These are phyloP conservation scores for Polydesmus complanatus DNA, from an alignment of 2,888 invertebrate species.

Conservation along the genomic window DNA sequence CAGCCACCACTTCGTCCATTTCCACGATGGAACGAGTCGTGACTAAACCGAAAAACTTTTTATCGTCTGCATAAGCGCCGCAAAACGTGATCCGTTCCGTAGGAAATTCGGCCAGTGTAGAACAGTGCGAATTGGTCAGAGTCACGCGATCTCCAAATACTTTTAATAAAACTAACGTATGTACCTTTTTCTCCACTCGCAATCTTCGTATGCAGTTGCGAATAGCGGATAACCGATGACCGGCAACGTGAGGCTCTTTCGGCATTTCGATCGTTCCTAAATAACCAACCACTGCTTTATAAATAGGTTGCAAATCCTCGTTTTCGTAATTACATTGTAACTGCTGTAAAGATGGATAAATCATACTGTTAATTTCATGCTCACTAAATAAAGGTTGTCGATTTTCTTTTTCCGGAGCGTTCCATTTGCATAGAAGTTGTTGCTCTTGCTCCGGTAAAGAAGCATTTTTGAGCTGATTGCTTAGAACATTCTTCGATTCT, in stretches of 20 bases:
- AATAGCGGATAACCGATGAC: conserved; percentile 48
- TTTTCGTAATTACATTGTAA: conserved; percentile 12
- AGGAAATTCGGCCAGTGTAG: conserved; percentile 71
- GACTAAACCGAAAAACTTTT: conserved; percentile 81
- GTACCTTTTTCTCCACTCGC: conserved; percentile 68
- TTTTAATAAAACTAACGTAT: conserved; percentile 66
- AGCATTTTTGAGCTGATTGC: neutral
- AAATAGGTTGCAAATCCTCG: conserved; percentile 11
- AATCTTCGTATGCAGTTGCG: conserved; percentile 76
- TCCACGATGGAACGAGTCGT: conserved; percentile 40
- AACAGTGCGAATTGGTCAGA: conserved; percentile 61
- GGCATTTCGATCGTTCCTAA: conserved; percentile 94
- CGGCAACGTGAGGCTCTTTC: conserved; percentile 30
- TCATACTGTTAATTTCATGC: conserved; percentile 25
- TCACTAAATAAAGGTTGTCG: conserved; percentile 18
- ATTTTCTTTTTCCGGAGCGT: conserved; percentile 11
- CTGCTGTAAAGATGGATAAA: conserved; percentile 25
- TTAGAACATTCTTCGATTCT: neutral
- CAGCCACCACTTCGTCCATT: conserved; percentile 11
- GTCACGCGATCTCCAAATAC: conserved; percentile 64
- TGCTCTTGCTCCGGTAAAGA: neutral
- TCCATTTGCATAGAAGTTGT: neutral
- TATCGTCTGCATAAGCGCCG: conserved; percentile 78
- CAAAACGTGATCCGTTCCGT: conserved; percentile 74
- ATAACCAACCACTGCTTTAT: conserved; percentile 76